Percentiles rank a stretch among this genome's conserved stretches.
Conservation (phyloP, 2,113 vertebrate species). For the Gymnogyps californianus region DNA sequence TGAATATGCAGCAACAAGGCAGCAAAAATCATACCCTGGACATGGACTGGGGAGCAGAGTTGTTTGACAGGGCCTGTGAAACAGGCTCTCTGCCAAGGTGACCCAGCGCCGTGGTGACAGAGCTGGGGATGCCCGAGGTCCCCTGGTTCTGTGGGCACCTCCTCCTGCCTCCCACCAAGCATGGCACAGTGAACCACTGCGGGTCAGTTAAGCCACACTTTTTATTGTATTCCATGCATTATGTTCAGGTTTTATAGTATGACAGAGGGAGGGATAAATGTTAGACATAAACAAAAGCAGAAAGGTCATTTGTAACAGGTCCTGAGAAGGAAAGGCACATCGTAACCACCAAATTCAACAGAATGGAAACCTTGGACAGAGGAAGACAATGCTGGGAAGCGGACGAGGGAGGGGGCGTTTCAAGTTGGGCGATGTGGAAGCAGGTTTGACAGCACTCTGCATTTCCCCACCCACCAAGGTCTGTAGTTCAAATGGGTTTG, state of each 20-base stretch:
- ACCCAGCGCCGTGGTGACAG: background rate
- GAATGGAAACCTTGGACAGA: slow-evolving; percentile 22
- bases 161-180: background rate
- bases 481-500: background rate
- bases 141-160: background rate
- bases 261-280: slow-evolving; percentile 27
- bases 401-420: background rate
- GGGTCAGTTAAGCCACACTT: slow-evolving; percentile 47
- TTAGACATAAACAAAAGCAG: slow-evolving; percentile 56
- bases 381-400: background rate
- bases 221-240: slow-evolving; percentile 70
- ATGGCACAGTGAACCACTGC: background rate
- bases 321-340: slow-evolving; percentile 75
- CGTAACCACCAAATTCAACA: slow-evolving; percentile 52
- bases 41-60: background rate
- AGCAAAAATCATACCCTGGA: background rate
- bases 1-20: background rate
- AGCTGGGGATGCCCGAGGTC: background rate
- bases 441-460: background rate
- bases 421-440: slow-evolving; percentile 4
- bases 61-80: background rate
- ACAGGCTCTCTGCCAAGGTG: background rate
- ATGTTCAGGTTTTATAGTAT: slow-evolving; percentile 50
- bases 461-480: background rate
- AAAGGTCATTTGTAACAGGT: slow-evolving; percentile 61